phyloP scores from a whole-genome alignment of 2,113 vertebrate genomes.

The Cyphomyrus discorhynchus region DNA sequence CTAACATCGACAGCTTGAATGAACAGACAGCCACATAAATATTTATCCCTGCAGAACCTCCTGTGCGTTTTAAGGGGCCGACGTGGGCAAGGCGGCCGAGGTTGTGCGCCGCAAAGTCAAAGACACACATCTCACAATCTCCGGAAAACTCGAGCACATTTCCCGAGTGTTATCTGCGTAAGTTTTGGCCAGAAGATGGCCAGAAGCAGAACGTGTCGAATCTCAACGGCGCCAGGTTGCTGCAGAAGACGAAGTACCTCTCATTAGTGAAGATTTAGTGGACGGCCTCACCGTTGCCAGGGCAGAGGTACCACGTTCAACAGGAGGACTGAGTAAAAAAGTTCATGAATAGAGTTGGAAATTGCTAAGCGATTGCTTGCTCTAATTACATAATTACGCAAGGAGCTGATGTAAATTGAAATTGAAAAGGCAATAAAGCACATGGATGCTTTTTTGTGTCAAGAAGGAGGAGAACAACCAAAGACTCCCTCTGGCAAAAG shows the following conservation, averaged over 20 bases:
- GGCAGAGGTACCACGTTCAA: not conserved
- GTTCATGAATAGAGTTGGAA: not conserved
- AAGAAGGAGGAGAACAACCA: not conserved
- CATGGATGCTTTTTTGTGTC: not conserved
- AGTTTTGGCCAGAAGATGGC: not conserved
- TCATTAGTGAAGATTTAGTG: not conserved
- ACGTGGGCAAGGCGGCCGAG: constrained; percentile 10
- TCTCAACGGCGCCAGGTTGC: not conserved
- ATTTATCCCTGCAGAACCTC: constrained; percentile 29
- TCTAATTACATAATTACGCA: not conserved
- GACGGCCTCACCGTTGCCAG: not conserved
- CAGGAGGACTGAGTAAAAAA: not conserved
- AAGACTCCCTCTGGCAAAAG: not conserved
- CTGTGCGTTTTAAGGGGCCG: constrained; percentile 24
- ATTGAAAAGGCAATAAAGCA: not conserved
- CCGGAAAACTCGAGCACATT: not conserved
- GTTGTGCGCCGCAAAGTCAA: not conserved
- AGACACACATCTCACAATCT: not conserved
- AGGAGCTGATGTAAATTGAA: not conserved
- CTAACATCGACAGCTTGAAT: constrained; percentile 47
- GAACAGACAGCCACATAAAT: constrained; percentile 31
- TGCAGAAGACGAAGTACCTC: not conserved
- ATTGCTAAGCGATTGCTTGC: not conserved
- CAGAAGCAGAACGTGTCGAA: not conserved
- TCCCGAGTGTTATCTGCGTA: not conserved